Conservation (phyloP, 2,113 vertebrate genomes). For the Xerus inauris region DNA sequence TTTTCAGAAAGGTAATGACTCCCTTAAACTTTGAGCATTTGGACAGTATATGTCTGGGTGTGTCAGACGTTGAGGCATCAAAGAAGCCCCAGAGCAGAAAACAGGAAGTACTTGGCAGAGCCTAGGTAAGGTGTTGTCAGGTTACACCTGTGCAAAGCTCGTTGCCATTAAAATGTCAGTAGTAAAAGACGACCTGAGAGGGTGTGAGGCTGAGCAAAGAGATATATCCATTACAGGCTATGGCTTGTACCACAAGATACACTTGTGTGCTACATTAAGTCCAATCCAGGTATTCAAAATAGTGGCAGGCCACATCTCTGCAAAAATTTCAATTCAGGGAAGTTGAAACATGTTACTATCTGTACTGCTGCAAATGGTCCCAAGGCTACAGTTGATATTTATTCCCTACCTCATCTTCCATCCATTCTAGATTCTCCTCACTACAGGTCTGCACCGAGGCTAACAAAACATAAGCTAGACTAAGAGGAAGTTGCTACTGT, state of each 20-base stretch:
- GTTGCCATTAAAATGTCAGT: not conserved
- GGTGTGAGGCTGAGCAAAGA: not conserved
- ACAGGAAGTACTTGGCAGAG: not conserved
- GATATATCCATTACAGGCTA: too few species aligned
- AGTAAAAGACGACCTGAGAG: not conserved
- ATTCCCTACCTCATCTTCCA: not conserved
- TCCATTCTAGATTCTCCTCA: not conserved
- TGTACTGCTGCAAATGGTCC: not conserved
- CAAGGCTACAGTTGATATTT: not conserved
- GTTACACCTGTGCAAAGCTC: not conserved
- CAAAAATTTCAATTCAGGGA: not conserved
- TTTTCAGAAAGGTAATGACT: not conserved
- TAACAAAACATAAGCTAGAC: not conserved
- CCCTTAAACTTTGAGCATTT: not conserved
- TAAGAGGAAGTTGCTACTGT: not conserved
- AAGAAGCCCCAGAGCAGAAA: not conserved
- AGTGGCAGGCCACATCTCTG: not conserved
- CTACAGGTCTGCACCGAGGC: not conserved
- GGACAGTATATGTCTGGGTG: not conserved
- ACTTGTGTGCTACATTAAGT: not conserved
- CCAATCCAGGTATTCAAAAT: not conserved
- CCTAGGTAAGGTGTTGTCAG: not conserved
- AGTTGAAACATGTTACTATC: not conserved
- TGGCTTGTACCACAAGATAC: not conserved
- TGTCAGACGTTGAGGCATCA: not conserved